Percentiles rank a stretch among this genome's conserved stretches.
These are phyloP conservation scores for Hylaea fasciaria DNA, from an alignment of 2,888 invertebrate species.

Conservation along the genomic window DNA sequence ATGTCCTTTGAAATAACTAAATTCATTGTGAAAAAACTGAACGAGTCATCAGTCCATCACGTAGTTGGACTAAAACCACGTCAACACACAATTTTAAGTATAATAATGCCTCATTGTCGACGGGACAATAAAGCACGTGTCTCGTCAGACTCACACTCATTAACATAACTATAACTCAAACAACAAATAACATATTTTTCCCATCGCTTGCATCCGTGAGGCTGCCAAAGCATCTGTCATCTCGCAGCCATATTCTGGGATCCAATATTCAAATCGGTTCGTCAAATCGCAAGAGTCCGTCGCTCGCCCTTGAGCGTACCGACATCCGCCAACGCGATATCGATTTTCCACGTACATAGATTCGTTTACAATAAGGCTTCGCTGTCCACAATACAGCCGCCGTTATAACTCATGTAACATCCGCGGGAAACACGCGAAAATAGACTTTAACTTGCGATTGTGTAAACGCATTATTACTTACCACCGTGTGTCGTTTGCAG, in stretches of 20 bases:
- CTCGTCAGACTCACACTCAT: not conserved
- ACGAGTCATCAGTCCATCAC: slow-evolving; percentile 4
- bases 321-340: slow-evolving; percentile 77
- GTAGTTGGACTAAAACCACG: not conserved
- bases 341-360: slow-evolving; percentile 79
- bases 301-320: slow-evolving; percentile 64
- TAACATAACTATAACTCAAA: slow-evolving; percentile 3
- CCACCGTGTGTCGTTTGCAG: slow-evolving; percentile 33
- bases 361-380: slow-evolving; percentile 78
- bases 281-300: slow-evolving; percentile 49
- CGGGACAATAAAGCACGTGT: slow-evolving; percentile 1
- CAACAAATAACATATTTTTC: not conserved
- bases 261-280: slow-evolving; percentile 41
- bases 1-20: not conserved
- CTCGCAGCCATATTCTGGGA: not conserved
- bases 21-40: not conserved
- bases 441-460: slow-evolving; percentile 39
- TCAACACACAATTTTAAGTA: not conserved
- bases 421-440: slow-evolving; percentile 44
- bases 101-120: not conserved
- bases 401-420: slow-evolving; percentile 51
- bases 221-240: slow-evolving; percentile 1
- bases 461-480: slow-evolving; percentile 42
- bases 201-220: not conserved
- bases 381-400: slow-evolving; percentile 55